Evolutionary conservation across 2,113 vertebrate genomes (phyloP).

Genomic region (Axis porcinus): DNA sequence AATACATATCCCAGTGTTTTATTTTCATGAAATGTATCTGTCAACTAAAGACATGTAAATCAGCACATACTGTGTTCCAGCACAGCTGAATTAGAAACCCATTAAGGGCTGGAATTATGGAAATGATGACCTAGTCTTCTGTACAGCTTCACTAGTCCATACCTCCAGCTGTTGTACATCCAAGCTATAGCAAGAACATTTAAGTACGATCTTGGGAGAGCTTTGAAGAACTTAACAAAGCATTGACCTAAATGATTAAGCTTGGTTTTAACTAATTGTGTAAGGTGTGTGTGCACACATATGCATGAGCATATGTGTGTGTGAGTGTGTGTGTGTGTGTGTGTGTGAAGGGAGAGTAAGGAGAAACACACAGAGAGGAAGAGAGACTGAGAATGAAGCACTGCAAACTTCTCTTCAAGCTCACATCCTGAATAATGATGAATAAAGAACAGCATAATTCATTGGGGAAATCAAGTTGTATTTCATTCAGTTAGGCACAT

Average conservation of each 20-base stretch:
- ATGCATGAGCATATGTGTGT: background rate
- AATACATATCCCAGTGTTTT: conserved; percentile 10
- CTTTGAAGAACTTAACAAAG: background rate
- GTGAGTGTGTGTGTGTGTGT: background rate
- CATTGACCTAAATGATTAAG: background rate
- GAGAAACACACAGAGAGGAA: background rate
- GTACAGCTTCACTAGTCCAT: background rate
- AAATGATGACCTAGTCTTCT: background rate
- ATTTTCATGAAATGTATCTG: conserved; percentile 41
- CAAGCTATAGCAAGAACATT: background rate
- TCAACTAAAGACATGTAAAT: background rate
- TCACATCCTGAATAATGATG: conserved; percentile 36
- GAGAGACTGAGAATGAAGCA: background rate
- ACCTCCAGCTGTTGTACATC: background rate
- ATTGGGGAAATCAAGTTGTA: conserved; percentile 39
- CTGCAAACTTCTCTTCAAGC: conserved; percentile 38
- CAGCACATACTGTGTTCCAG: background rate
- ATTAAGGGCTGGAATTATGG: background rate
- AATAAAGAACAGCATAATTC: conserved; percentile 48
- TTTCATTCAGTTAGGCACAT: conserved; percentile 21
- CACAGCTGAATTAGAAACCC: background rate
- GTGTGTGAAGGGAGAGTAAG: background rate
- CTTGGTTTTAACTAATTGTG: background rate
- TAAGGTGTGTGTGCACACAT: background rate
- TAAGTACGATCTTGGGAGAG: background rate